Base-by-base conservation (phyloP, 2,888 invertebrate genomes). In the Dasysyrphus albostriatus region DNA sequence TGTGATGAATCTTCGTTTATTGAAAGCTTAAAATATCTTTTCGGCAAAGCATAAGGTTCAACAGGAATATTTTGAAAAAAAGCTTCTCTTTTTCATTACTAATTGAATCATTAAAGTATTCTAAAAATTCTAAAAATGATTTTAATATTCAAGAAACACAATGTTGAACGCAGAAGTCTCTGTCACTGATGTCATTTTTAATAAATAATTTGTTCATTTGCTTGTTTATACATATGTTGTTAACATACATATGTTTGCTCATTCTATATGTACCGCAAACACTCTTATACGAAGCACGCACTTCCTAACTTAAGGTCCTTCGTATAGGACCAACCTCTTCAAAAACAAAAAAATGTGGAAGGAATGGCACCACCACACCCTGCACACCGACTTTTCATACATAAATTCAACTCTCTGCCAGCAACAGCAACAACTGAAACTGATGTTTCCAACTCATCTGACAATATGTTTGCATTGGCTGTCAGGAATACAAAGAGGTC, bases 401-500 rank as follows among this genome's bases (percentile, higher is more conserved):
- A 29, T 58, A 32, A 32, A 34, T 34, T 34, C 4, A 37, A 16
- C 58, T 37, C 16, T 37, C 58, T 37, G 77, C 59, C n/a, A 51
- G 70, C 49, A 61, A 16, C 24, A 61, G 39, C 39, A 61, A 39
- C 34, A 59, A 37, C 77, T 82, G 82, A 78, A 78, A 85, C 85
- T 74, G 85, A 82, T 85, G 85, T 82, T 82, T 85, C 85, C 82
- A 85, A 74, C 82, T 85, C 85, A 85, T 82, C 85, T 85, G 82
- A 82, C 85, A 85, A 85, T 85, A 82, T 85, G 85, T 85, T 85
- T 85, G 73, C 69, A 82, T 78, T 85, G 78, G 83, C 87, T 83
- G 87, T 79, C 78, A 87, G 59, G 87, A 87, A 83, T 87, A 87
- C 87, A 87, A 87, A 87, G 83, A 83, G 78, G 87, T 83, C 83